Conservation (phyloP, 2,113 vertebrate species). For the Bubo scandiacus region DNA sequence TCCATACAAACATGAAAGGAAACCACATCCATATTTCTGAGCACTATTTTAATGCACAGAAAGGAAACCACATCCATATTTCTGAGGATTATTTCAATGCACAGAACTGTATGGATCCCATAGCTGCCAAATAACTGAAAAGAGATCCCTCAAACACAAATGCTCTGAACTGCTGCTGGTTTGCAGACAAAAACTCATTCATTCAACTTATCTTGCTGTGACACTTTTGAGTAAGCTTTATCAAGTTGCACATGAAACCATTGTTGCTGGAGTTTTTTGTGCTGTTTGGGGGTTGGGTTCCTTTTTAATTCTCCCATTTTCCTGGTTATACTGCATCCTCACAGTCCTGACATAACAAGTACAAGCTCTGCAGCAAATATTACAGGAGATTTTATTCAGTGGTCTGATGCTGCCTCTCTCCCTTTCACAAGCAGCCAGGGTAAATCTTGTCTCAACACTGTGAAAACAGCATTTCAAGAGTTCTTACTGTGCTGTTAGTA, state of each 20-base stretch:
- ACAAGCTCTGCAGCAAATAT: conserved; percentile 5
- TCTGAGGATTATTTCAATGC: neutral
- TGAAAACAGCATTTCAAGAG: neutral
- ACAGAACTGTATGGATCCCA: neutral
- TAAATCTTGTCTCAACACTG: neutral
- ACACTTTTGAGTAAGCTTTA: neutral
- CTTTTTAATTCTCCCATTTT: neutral
- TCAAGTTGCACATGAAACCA: neutral
- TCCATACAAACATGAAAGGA: neutral
- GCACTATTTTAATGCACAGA: neutral
- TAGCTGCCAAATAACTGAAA: neutral
- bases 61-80: neutral
- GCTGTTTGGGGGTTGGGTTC: neutral
- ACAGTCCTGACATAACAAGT: neutral
- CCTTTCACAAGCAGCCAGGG: neutral
- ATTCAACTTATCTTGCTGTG: neutral
- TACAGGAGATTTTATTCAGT: neutral
- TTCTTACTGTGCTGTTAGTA: neutral
- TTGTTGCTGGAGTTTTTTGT: neutral
- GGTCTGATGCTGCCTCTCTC: neutral
- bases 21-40: neutral
- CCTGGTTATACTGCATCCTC: neutral
- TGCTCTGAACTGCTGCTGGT: neutral
- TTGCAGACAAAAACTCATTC: neutral
- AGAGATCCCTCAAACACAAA: neutral